Percentiles rank a stretch among this genome's conserved stretches.
These are phyloP conservation scores for Notospermus geniculatus DNA, from an alignment of 1,140 invertebrate species.

Conservation along the genomic window DNA sequence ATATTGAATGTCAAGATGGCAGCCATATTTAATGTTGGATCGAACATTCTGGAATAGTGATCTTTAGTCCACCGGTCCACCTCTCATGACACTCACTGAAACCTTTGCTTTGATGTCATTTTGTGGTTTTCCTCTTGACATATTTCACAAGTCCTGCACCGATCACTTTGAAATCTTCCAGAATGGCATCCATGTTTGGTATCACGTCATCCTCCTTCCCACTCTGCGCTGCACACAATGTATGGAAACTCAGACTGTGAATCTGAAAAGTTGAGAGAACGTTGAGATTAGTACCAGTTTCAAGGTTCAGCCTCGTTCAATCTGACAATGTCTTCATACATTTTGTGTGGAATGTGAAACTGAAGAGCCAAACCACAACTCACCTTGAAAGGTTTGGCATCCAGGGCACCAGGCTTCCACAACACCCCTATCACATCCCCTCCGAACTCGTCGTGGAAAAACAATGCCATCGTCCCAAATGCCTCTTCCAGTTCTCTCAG, in stretches of 20 bases:
- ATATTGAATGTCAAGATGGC: too few relatives aligned
- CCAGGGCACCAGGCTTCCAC: slow-evolving; percentile 70
- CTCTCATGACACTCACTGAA: too few relatives aligned
- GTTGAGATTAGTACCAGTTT: not conserved
- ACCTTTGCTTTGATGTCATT: too few relatives aligned
- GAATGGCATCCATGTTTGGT: slow-evolving; percentile 66
- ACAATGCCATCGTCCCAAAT: slow-evolving; percentile 77
- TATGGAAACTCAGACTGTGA: not conserved
- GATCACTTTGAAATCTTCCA: slow-evolving; percentile 72
- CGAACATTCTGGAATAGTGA: too few relatives aligned
- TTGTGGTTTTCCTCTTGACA: slow-evolving; percentile 28
- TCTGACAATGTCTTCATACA: too few relatives aligned
- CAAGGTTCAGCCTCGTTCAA: too few relatives aligned
- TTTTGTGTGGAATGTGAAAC: slow-evolving; percentile 3
- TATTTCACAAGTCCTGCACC: slow-evolving; percentile 63
- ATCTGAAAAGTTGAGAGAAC: slow-evolving; percentile 2
- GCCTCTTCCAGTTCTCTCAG: slow-evolving; percentile 70
- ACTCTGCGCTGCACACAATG: not conserved
- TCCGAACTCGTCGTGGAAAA: slow-evolving; percentile 85
- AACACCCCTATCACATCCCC: slow-evolving; percentile 77
- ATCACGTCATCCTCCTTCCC: slow-evolving; percentile 54
- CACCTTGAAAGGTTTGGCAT: slow-evolving; percentile 71
- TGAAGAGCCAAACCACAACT: slow-evolving; percentile 13
- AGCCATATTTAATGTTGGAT: too few relatives aligned
- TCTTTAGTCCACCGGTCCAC: too few relatives aligned